Evolutionary conservation across 2,797 vertebrate genomes (phyloP).

Genomic region (Orientallactaga sibirica): DNA sequence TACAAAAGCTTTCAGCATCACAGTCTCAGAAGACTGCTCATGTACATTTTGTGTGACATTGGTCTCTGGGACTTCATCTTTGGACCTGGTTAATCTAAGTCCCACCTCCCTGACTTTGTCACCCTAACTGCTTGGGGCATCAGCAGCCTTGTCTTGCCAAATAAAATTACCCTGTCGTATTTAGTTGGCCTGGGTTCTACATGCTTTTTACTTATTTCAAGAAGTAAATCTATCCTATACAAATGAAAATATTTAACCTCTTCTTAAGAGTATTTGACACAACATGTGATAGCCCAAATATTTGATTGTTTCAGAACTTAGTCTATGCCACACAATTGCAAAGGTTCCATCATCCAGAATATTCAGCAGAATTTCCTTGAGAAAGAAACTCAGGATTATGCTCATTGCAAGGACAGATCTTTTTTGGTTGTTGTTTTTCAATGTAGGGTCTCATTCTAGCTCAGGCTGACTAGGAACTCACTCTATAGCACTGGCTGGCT

Average conservation of each 20-base stretch:
- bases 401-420: not conserved
- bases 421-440: too few species aligned
- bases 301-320: conserved; percentile 1
- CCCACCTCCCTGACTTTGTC: not conserved
- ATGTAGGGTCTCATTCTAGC: too few species aligned
- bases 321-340: not conserved
- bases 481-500: too few species aligned
- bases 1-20: not conserved
- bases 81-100: not conserved
- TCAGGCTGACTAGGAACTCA: too few species aligned
- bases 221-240: not conserved
- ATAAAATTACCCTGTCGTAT: not conserved
- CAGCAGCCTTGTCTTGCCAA: not conserved
- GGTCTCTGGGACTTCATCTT: not conserved
- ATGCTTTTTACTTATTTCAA: not conserved
- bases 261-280: conserved; percentile 1
- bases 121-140: not conserved
- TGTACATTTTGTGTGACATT: not conserved
- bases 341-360: not conserved
- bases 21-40: not conserved
- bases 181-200: not conserved
- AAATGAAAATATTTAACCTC: not conserved
- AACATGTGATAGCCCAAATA: not conserved
- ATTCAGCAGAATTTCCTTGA: conserved; percentile 18
- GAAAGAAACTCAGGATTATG: not conserved